Percentiles rank a stretch among this genome's conserved stretches.
Conservation (phyloP, 1,140 invertebrate genomes). For the Hesperophylax magnus region DNA sequence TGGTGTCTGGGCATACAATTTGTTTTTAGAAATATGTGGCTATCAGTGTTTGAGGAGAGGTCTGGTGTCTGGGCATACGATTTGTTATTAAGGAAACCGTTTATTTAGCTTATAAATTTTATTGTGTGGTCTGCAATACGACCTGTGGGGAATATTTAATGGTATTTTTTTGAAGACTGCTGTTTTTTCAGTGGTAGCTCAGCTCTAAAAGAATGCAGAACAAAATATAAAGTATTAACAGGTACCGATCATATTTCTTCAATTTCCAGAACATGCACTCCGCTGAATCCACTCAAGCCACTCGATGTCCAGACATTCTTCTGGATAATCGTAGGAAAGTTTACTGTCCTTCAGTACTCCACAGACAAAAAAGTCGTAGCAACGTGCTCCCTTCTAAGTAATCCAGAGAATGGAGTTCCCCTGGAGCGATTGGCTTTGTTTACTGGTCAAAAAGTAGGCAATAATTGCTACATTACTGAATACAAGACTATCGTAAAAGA, state of each 20-base stretch:
- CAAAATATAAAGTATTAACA: too few relatives aligned
- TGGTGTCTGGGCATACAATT: too few relatives aligned
- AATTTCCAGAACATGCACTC: conserved; percentile 60
- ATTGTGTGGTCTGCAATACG: too few relatives aligned
- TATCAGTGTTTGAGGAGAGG: too few relatives aligned
- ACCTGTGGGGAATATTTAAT: too few relatives aligned
- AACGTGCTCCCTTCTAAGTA: conserved; percentile 62
- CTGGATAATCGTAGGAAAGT: conserved; percentile 37
- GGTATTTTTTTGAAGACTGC: too few relatives aligned
- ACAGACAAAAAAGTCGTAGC: conserved; percentile 58
- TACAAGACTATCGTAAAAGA: neutral
- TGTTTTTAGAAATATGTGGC: too few relatives aligned
- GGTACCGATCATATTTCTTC: neutral
- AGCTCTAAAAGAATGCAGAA: too few relatives aligned
- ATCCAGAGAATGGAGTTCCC: conserved; percentile 62
- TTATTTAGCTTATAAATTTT: too few relatives aligned
- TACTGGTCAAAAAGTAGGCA: conserved; percentile 56
- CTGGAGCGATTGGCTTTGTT: conserved; percentile 64
- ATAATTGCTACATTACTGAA: conserved; percentile 59
- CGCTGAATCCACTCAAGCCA: conserved; percentile 60
- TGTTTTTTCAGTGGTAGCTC: too few relatives aligned
- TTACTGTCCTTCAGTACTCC: conserved; percentile 63
- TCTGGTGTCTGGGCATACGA: too few relatives aligned
- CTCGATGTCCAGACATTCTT: conserved; percentile 65
- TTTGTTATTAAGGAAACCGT: too few relatives aligned